phyloP scores from a whole-genome alignment of 2,797 vertebrate genomes.

The Sebastes alutus region DNA sequence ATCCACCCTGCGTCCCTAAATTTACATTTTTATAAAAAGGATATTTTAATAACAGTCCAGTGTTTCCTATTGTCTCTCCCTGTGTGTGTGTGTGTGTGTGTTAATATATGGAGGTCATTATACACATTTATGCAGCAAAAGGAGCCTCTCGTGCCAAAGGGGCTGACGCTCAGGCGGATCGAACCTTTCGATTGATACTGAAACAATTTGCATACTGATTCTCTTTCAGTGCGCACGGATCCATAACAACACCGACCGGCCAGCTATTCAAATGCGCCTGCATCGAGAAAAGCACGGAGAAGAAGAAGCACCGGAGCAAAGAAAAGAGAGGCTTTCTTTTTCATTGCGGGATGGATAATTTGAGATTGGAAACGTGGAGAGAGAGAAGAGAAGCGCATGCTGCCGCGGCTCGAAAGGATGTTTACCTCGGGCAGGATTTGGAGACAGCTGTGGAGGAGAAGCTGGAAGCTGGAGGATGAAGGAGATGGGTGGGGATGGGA shows the following conservation, averaged over 20 bases:
- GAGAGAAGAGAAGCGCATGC: conserved; percentile 41
- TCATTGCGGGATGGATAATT: conserved; percentile 79
- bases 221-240: conserved; percentile 90
- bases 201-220: conserved; percentile 99
- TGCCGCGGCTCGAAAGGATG: conserved; percentile 67
- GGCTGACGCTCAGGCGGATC: conserved; percentile 95
- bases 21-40: conserved; percentile 4
- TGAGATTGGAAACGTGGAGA: conserved; percentile 69
- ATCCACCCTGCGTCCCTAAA: background rate
- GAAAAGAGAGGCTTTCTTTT: conserved; percentile 66
- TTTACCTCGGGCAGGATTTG: conserved; percentile 80
- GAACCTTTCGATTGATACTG: conserved; percentile 99
- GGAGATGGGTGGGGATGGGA: conserved; percentile 35
- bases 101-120: conserved; percentile 66
- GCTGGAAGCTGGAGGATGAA: conserved; percentile 58
- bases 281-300: conserved; percentile 87
- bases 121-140: conserved; percentile 78
- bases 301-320: conserved; percentile 71
- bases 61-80: background rate
- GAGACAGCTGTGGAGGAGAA: conserved; percentile 71
- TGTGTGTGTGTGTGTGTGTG: conserved; percentile 20
- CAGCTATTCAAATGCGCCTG: conserved; percentile 95
- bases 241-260: conserved; percentile 91
- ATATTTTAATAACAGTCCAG: background rate
- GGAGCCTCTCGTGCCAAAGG: conserved; percentile 87